Evolutionary conservation across 1,140 invertebrate genomes (phyloP).

Genomic region (Eriocheir sinensis): DNA sequence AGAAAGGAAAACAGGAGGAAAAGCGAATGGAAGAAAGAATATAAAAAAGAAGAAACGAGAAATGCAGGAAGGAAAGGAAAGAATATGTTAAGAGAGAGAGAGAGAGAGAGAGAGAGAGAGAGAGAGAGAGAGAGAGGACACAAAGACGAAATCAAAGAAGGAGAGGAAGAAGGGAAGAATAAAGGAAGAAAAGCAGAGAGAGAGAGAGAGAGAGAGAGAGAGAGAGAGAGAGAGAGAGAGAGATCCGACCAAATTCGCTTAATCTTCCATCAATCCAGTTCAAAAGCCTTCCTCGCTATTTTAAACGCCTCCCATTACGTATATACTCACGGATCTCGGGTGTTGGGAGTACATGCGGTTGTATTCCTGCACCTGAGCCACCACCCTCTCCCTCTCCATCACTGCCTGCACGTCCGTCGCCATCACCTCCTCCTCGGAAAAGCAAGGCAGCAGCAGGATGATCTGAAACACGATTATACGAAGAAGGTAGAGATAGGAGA

Average conservation of each 20-base stretch:
- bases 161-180: background rate
- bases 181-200: background rate
- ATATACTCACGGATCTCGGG: constrained; percentile 65
- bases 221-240: constrained; percentile 33
- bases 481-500: too few relatives aligned
- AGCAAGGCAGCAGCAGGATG: constrained; percentile 59
- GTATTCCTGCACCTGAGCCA: constrained; percentile 57
- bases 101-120: background rate
- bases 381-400: constrained; percentile 51
- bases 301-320: too few relatives aligned
- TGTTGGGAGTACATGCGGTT: constrained; percentile 71
- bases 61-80: background rate
- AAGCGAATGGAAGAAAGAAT: background rate
- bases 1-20: background rate
- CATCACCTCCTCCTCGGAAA: constrained; percentile 56
- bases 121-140: background rate
- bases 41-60: background rate
- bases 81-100: background rate
- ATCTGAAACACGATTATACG: constrained; percentile 54
- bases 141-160: too few relatives aligned
- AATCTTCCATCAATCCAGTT: too few relatives aligned
- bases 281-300: too few relatives aligned
- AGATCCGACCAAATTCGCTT: background rate
- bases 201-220: constrained; percentile 8
- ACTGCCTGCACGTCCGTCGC: constrained; percentile 42